A percentile compares a stretch with the other conserved stretches of the same genome.
These are phyloP conservation scores for Apoda limacodes DNA, from an alignment of 2,888 invertebrate species.

Conservation along the genomic window DNA sequence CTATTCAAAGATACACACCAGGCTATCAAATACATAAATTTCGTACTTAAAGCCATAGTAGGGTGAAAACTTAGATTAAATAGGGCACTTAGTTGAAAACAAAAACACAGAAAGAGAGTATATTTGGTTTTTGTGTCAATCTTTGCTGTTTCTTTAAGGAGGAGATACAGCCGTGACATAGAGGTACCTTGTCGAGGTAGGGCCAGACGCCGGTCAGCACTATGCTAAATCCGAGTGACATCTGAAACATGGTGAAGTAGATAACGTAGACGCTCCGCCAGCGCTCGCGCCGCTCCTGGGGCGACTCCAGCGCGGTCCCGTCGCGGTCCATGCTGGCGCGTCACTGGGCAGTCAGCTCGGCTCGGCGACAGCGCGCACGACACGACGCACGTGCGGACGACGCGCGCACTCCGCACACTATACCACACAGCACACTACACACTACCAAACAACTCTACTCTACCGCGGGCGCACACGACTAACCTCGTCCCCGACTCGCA, in stretches of 20 bases:
- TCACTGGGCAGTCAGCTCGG: neutral
- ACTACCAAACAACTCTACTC: constrained; percentile 1
- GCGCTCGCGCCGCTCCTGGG: constrained; percentile 74
- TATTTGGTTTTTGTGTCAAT: too few species aligned
- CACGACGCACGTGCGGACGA: constrained; percentile 17
- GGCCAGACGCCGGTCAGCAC: constrained; percentile 91
- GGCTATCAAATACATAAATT: too few species aligned
- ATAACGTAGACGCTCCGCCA: constrained; percentile 85
- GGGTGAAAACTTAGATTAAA: too few species aligned
- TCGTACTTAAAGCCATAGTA: too few species aligned
- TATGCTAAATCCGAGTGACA: constrained; percentile 90
- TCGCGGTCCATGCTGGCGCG: constrained; percentile 4
- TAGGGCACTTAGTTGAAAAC: too few species aligned
- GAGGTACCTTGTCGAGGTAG: constrained; percentile 83
- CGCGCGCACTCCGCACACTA: constrained; percentile 28
- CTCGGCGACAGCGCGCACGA: constrained; percentile 4
- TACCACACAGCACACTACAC: constrained; percentile 42
- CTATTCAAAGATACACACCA: too few species aligned
- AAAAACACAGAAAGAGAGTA: too few species aligned
- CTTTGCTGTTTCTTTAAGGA: too few species aligned
- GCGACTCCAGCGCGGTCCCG: constrained; percentile 71
- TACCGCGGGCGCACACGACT: neutral
- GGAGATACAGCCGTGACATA: too few species aligned
- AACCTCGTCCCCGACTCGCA: too few species aligned
- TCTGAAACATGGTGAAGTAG: constrained; percentile 91